phyloP scores from a whole-genome alignment of 2,113 vertebrate species.

The Apodemus speciosus region DNA sequence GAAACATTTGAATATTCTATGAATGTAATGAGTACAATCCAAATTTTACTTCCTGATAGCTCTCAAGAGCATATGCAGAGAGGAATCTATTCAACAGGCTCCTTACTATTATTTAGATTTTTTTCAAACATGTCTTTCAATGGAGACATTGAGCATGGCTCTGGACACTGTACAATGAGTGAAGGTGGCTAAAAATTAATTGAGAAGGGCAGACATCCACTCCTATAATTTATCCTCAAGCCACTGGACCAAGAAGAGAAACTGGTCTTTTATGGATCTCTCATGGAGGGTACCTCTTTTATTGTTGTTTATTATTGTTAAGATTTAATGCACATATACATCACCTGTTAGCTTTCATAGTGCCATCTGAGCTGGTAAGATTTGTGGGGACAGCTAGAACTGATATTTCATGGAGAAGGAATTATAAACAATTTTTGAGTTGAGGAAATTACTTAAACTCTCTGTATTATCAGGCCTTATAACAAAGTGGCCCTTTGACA shows the following conservation, averaged over 20 bases:
- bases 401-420: not conserved
- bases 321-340: too few relatives aligned
- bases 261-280: not conserved
- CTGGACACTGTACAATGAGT: not conserved
- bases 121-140: not conserved
- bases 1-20: not conserved
- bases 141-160: not conserved
- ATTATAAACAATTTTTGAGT: not conserved
- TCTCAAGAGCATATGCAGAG: slow-evolving; percentile 3
- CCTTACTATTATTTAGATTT: slow-evolving; percentile 8
- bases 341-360: not conserved
- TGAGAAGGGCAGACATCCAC: not conserved
- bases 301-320: not conserved
- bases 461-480: not conserved
- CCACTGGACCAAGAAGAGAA: not conserved
- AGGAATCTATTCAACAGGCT: not conserved
- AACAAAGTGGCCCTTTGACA: not conserved
- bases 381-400: not conserved
- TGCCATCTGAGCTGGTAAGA: not conserved
- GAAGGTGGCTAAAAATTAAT: not conserved
- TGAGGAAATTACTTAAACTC: not conserved
- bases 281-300: not conserved
- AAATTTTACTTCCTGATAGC: slow-evolving; percentile 16
- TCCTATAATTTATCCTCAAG: not conserved
- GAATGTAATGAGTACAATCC: slow-evolving; percentile 26